A percentile compares a stretch with the other conserved stretches of the same genome.
phyloP scores from a whole-genome alignment of 2,888 invertebrate species.

The Phalangium opilio region DNA sequence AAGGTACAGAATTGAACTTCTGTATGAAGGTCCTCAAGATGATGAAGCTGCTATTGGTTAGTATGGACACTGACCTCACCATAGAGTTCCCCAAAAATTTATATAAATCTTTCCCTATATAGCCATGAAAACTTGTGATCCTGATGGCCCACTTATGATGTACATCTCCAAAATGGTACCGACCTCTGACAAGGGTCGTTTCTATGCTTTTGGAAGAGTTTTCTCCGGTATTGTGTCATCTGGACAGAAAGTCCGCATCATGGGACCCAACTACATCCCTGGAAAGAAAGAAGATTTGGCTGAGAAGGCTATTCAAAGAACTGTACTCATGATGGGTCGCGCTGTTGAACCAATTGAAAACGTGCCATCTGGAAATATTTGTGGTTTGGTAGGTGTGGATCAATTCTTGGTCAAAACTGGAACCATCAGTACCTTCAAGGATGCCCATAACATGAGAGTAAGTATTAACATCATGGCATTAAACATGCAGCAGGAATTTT shows the following conservation, averaged over 20 bases:
- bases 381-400: conserved; percentile 98
- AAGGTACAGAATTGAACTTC: conserved; percentile 97
- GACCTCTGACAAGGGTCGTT: conserved; percentile 97
- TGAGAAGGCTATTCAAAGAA: conserved; percentile 98
- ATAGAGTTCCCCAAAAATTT: too few relatives aligned
- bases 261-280: conserved; percentile 95
- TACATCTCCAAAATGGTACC: conserved; percentile 99
- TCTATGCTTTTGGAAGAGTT: conserved; percentile 99
- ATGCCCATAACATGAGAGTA: conserved; percentile 90
- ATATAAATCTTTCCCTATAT: too few relatives aligned
- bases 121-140: conserved; percentile 67
- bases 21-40: conserved; percentile 96
- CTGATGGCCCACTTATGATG: conserved; percentile 98
- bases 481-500: too few relatives aligned
- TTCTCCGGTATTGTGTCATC: conserved; percentile 89
- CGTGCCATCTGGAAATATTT: conserved; percentile 98
- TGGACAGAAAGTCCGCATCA: conserved; percentile 88
- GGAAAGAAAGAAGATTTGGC: conserved; percentile 99
- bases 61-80: not conserved
- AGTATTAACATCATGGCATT: too few relatives aligned
- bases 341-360: conserved; percentile 99
- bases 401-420: conserved; percentile 99
- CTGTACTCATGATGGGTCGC: conserved; percentile 99
- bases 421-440: conserved; percentile 96
- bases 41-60: conserved; percentile 78